Evolutionary conservation across 2,113 vertebrate genomes (phyloP).

Genomic region (Mormoops blainvillei): DNA sequence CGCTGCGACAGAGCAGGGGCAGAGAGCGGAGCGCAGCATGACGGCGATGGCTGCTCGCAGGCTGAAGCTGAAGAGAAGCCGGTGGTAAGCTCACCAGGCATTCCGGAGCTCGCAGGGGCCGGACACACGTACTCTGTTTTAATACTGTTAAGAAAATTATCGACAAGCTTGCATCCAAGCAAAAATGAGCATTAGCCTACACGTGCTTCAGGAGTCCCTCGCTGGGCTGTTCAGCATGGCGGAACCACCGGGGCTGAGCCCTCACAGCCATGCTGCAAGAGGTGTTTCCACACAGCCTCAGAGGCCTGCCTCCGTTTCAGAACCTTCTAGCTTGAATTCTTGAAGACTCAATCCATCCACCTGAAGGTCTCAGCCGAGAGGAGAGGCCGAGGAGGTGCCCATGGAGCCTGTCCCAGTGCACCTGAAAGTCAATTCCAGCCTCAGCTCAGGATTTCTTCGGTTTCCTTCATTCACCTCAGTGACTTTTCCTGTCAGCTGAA

Average conservation of each 20-base stretch:
- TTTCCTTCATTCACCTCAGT: not conserved
- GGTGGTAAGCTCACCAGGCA: too few relatives aligned
- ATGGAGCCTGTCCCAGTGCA: not conserved
- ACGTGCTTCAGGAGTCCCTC: too few relatives aligned
- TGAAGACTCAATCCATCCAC: not conserved
- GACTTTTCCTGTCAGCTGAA: not conserved
- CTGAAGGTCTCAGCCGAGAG: not conserved
- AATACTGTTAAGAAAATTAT: not conserved
- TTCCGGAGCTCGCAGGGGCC: too few relatives aligned
- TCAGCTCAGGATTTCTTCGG: not conserved
- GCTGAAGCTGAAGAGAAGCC: too few relatives aligned
- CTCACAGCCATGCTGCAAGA: accelerated
- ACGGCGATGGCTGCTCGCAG: too few relatives aligned
- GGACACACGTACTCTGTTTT: too few relatives aligned
- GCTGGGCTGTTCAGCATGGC: not conserved
- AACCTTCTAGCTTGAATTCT: not conserved
- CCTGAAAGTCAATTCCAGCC: not conserved
- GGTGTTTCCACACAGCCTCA: not conserved
- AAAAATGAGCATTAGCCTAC: not conserved
- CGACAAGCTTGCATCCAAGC: not conserved
- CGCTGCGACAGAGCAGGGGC: too few relatives aligned
- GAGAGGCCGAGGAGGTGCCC: not conserved
- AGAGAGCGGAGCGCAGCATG: too few relatives aligned
- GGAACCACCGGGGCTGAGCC: not conserved
- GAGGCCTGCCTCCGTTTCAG: not conserved